These are phyloP conservation scores for Microplitis manilae DNA, from an alignment of 2,888 invertebrate species.

Conservation along the genomic window DNA sequence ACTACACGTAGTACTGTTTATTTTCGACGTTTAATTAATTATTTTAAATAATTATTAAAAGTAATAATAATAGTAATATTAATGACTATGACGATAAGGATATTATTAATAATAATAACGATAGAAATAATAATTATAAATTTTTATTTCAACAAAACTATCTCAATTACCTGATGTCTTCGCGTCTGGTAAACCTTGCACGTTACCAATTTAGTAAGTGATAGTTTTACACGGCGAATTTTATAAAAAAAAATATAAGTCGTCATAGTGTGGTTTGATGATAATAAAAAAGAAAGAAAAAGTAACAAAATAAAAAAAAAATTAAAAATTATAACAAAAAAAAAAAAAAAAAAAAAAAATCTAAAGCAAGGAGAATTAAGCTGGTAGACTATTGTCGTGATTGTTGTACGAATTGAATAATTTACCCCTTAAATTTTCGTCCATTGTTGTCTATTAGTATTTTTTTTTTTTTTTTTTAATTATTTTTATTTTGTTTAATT, in stretches of 20 bases:
- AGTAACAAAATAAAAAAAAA: background rate
- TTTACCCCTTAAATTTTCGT: conserved; percentile 15
- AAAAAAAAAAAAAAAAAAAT: background rate
- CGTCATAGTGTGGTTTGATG: conserved; percentile 17
- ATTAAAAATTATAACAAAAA: background rate
- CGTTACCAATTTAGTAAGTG: conserved; percentile 43
- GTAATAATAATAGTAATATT: background rate
- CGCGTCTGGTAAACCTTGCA: conserved; percentile 50
- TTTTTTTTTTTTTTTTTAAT: conserved; percentile 15
- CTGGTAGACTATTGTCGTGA: background rate
- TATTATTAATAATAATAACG: conserved; percentile 13
- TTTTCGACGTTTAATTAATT: conserved; percentile 4
- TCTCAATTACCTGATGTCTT: conserved; percentile 26
- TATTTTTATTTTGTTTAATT: background rate
- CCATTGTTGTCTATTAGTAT: conserved; percentile 17
- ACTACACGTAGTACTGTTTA: background rate
- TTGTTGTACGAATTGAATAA: background rate
- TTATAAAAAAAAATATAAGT: conserved; percentile 2
- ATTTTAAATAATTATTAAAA: background rate
- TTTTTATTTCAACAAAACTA: conserved; percentile 38
- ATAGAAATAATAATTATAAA: conserved; percentile 10
- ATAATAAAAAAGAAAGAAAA: conserved; percentile 6
- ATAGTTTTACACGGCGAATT: conserved; percentile 39
- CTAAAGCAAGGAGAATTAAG: conserved; percentile 2
- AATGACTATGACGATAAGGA: background rate